Evolutionary conservation across 1,140 invertebrate species (phyloP), one percentile per base, ranked within the genome.

Genomic region (Popillia japonica): DNA sequence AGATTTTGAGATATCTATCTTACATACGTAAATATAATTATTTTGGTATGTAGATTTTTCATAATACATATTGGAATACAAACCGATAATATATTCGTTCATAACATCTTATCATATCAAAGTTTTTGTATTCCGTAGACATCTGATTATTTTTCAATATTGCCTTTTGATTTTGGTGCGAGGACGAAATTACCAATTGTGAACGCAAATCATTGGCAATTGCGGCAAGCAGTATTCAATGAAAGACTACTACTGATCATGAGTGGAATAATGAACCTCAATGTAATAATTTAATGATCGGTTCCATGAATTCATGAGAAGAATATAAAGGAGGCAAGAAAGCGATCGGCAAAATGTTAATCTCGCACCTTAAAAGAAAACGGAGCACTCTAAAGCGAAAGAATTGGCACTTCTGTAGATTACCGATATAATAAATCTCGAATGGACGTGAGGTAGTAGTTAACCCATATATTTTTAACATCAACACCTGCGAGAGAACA

Each of bases 381-480:
- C 14, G 40, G n/a, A 22, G 8, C 27, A n/a, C 27, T 34, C 0
- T 73, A 42, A 17, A 14, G n/a, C 40, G 72, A 42, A 40, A 42
- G 72, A 42, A 73, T 41, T 42, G 72, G 27, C 61, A 64, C 61
- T 64, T 64, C 61, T 64, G 14, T 73, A 73, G 23, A 73, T 73
- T 73, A 40, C 72, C 34, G 40, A 40, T 73, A 73, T 41, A 14
- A n/a, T n/a, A n/a, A n/a, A 73, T 73, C 72, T 42, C 23, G 10
- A 14, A 17, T 34, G n/a, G 72, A 73, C 72, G 72, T 73, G 27
- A 40, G 20, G 64, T 34, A 42, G 72, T 20, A 73, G 72, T 73
- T 73, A 73, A 42, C 72, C 72, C 72, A 73, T 42, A 73, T 73
- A 64, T 64, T 73, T 73, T 73, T 73, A 73, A 73, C 40, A 73